Evolutionary conservation across 2,113 vertebrate genomes (phyloP), one percentile per base, ranked within the genome.

Genomic region (Campylorhamphus procurvoides): DNA sequence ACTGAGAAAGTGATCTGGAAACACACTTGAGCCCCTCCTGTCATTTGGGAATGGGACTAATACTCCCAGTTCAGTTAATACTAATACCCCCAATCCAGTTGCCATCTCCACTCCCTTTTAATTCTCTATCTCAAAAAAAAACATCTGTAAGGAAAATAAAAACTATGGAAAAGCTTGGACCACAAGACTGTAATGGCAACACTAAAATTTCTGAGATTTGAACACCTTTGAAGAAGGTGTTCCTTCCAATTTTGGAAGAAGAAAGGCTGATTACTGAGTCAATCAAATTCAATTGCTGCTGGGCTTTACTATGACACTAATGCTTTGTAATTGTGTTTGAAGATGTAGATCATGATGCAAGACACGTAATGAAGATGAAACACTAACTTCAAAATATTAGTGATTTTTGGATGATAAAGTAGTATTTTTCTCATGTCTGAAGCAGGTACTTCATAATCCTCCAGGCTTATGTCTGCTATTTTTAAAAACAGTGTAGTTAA

Each of bases 201-300:
- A 59, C 9, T 46, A 20, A 31, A 87, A n/a, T 35, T 66, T 73
- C 42, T 82, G 44, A 92, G 71, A 67, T 55, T 86, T 47, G 22
- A 62, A 10, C 49, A 77, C 17, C 60, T 66, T 64, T 67, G 88
- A 96, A 96, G 89, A 93, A 95, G n/a, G n/a, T n/a, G n/a, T n/a
- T n/a, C n/a, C 28, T 71, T 79, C 86, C 84, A 84, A 29, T 92
- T 93, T 67, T 40, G 23, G 55, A 95, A 90, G 75, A 90, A 96
- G 91, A 93, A 83, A 90, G 62, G 85, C 59, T 84, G 82, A 72
- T 81, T 53, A 96, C 92, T 73, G 93, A 93, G 82, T 71, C 80
- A 92, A 71, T 63, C 59, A 89, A 92, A 87, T 68, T 66, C 63
- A 76, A n/a, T 28, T 76, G 37, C 47, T 83, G 27, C 17, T 58